Conservation (phyloP, 2,113 vertebrate species). For the Phaethornis superciliosus region DNA sequence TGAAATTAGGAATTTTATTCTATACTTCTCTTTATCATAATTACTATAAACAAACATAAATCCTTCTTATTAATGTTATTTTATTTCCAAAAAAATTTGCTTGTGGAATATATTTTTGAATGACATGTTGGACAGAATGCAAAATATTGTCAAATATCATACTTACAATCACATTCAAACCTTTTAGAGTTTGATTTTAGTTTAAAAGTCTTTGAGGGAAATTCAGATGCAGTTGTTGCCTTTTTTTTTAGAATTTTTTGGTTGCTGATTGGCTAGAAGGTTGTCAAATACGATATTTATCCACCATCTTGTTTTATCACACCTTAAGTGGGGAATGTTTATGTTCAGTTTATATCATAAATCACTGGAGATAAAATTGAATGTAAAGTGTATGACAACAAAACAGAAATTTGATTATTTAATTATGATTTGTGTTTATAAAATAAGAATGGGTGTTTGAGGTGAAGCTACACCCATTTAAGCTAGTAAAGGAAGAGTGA, state of each 20-base stretch:
- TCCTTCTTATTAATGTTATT: background rate
- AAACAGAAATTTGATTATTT: background rate
- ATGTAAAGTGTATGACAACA: background rate
- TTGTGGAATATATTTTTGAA: background rate
- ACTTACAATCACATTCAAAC: background rate
- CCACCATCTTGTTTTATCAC: background rate
- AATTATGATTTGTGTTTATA: background rate
- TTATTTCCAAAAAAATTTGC: background rate
- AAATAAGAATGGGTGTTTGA: background rate
- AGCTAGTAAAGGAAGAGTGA: background rate
- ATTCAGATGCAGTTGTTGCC: background rate
- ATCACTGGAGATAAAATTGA: background rate
- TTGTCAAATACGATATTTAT: background rate
- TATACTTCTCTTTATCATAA: background rate
- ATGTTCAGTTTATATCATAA: background rate
- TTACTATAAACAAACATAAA: background rate
- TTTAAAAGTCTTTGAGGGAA: background rate
- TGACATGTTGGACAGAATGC: background rate
- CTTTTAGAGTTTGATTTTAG: background rate
- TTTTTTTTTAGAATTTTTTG: background rate
- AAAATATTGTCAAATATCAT: background rate
- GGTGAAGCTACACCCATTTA: background rate
- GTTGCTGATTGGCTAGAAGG: background rate
- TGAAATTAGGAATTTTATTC: background rate
- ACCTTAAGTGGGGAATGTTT: background rate